Evolutionary conservation across 2,113 vertebrate species (phyloP).

Genomic region (Gnathonemus echidnorhynchus): DNA sequence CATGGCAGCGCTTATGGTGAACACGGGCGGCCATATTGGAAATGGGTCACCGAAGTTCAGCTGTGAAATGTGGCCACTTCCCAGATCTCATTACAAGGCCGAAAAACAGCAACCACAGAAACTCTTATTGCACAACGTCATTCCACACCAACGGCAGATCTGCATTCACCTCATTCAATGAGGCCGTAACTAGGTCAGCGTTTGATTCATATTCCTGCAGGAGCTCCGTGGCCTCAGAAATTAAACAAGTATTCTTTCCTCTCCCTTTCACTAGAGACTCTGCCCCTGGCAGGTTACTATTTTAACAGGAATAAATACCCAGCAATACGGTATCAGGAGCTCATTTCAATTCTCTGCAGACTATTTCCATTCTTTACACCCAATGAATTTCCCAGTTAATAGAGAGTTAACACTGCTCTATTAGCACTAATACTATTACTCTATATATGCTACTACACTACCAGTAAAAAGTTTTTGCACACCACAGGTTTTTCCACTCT

Average conservation of each 20-base stretch:
- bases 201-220: constrained; percentile 19
- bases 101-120: not conserved
- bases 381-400: not conserved
- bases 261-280: not conserved
- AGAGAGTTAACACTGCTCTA: not conserved
- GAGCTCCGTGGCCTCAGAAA: constrained; percentile 18
- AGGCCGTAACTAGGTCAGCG: constrained; percentile 16
- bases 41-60: not conserved
- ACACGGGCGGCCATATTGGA: not conserved
- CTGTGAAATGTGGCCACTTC: not conserved
- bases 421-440: not conserved
- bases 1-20: not conserved
- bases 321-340: not conserved
- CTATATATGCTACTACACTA: not conserved
- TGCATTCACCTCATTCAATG: constrained; percentile 19
- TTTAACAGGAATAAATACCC: constrained; percentile 15
- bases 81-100: constrained; percentile 12
- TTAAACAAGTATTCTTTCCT: constrained; percentile 17
- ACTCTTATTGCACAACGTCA: not conserved
- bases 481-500: too few species aligned
- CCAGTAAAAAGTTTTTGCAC: too few species aligned
- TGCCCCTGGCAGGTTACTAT: constrained; percentile 10
- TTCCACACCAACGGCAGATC: not conserved
- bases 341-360: not conserved
- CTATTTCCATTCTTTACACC: not conserved